A percentile compares a stretch with the other conserved stretches of the same genome.
Conservation (phyloP, 2,113 vertebrate genomes). For the Notothenia coriiceps region DNA sequence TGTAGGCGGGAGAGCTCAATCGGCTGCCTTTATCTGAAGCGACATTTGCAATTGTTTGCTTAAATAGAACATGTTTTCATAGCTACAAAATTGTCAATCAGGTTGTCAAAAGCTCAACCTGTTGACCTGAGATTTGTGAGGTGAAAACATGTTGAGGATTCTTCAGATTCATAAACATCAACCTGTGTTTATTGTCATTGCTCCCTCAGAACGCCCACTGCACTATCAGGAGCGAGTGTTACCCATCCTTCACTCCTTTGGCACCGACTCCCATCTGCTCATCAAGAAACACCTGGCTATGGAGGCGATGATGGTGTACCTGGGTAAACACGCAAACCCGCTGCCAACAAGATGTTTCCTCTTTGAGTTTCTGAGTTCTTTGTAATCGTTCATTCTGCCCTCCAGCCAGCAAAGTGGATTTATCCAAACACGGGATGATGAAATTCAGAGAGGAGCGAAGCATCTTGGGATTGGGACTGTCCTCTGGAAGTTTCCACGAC, state of each 20-base stretch:
- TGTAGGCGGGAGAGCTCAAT: background rate
- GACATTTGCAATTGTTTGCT: background rate
- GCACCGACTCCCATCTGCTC: slow-evolving; percentile 89
- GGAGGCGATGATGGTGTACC: slow-evolving; percentile 90
- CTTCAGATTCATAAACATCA: background rate
- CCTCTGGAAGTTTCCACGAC: slow-evolving; percentile 89
- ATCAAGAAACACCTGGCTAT: slow-evolving; percentile 92
- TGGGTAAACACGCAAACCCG: slow-evolving; percentile 81
- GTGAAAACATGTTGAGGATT: background rate
- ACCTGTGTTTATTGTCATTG: background rate
- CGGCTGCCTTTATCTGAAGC: background rate
- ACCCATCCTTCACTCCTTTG: slow-evolving; percentile 90
- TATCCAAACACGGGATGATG: slow-evolving; percentile 93
- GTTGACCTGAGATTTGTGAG: too few species aligned
- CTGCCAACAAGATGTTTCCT: background rate
- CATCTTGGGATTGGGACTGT: slow-evolving; percentile 88
- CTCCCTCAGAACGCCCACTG: slow-evolving; percentile 89
- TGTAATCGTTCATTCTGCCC: background rate
- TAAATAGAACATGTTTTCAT: background rate
- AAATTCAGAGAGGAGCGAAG: slow-evolving; percentile 93
- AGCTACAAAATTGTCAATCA: background rate
- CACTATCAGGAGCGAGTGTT: slow-evolving; percentile 93
- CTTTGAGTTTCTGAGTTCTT: background rate
- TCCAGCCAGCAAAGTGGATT: slow-evolving; percentile 88
- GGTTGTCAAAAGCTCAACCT: background rate